These are phyloP conservation scores for Entelurus aequoreus DNA, from an alignment of 2,113 vertebrate genomes.

Conservation along the genomic window DNA sequence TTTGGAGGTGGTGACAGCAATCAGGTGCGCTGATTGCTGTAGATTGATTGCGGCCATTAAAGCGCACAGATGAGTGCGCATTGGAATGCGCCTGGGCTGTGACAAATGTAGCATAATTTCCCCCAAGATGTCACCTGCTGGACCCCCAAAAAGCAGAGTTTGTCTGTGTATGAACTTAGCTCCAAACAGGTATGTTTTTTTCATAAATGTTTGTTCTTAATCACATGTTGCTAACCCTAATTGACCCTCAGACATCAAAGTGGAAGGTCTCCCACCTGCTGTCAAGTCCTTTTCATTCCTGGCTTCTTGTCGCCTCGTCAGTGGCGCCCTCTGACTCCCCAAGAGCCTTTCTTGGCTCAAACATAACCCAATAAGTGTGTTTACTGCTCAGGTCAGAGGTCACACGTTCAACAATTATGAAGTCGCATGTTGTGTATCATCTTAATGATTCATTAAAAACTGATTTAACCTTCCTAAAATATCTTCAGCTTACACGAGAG, in stretches of 20 bases:
- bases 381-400: conserved; percentile 52
- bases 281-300: conserved; percentile 18
- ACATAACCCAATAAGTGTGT: conserved; percentile 50
- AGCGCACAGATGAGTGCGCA: no score
- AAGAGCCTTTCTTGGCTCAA: conserved; percentile 20
- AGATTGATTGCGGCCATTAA: no score
- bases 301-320: conserved; percentile 19
- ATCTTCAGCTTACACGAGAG: conserved; percentile 36
- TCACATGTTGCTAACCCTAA: no score
- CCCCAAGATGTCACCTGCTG: no score
- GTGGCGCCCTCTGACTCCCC: conserved; percentile 15
- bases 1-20: no score
- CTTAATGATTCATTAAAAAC: not conserved
- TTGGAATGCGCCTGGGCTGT: no score
- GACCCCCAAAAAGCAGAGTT: no score
- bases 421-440: not conserved
- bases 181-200: no score
- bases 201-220: no score
- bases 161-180: no score
- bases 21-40: no score
- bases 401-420: conserved; percentile 24
- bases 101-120: no score
- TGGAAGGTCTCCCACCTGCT: not conserved
- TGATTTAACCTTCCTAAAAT: not conserved
- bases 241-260: not conserved